These are phyloP conservation scores for Agriotes lineatus DNA, from an alignment of 2,888 invertebrate genomes.

Conservation along the genomic window DNA sequence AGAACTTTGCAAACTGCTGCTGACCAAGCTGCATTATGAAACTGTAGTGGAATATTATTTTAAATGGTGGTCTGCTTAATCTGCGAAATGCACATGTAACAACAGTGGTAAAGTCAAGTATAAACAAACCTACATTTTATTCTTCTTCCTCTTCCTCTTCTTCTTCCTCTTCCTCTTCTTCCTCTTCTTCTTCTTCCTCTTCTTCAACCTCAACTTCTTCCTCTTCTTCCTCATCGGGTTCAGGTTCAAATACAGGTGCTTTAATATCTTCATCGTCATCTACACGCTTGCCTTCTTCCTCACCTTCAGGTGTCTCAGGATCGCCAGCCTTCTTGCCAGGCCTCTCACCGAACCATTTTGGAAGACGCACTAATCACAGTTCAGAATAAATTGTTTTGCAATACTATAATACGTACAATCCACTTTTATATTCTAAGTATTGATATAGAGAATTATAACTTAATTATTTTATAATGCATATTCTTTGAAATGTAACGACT, in stretches of 20 bases:
- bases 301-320: slow-evolving; percentile 91
- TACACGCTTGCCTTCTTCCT: slow-evolving; percentile 86
- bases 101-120: no score
- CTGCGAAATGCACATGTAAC: slow-evolving; percentile 6
- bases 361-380: slow-evolving; percentile 82
- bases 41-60: slow-evolving; percentile 40
- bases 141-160: slow-evolving; percentile 74
- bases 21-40: slow-evolving; percentile 38
- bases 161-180: slow-evolving; percentile 78
- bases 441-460: no score
- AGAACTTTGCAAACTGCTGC: slow-evolving; percentile 28
- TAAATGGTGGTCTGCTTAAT: slow-evolving; percentile 28
- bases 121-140: slow-evolving; percentile 51
- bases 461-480: no score
- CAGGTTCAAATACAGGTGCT: slow-evolving; percentile 75
- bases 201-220: slow-evolving; percentile 79
- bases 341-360: slow-evolving; percentile 96
- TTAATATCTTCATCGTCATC: slow-evolving; percentile 73
- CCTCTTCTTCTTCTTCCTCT: slow-evolving; percentile 82
- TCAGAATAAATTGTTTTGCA: no score
- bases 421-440: no score
- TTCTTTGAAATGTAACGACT: no score
- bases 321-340: slow-evolving; percentile 93
- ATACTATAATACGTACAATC: no score
- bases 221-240: slow-evolving; percentile 81